Evolutionary conservation across 1,140 invertebrate genomes (phyloP).

Genomic region (Drosophila lacteicornis): DNA sequence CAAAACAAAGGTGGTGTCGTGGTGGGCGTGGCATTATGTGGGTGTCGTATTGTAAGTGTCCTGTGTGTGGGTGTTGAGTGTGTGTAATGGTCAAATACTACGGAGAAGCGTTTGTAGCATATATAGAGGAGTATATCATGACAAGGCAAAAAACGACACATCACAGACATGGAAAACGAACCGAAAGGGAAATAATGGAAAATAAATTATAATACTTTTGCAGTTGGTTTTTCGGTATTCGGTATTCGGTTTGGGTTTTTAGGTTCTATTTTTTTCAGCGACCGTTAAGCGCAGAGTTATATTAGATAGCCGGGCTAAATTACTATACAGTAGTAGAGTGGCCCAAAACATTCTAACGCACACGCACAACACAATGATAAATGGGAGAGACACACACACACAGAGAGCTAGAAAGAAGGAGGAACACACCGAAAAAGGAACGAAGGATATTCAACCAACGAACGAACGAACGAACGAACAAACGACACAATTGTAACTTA

Average conservation of each 20-base stretch:
- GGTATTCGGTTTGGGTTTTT: conserved; percentile 53
- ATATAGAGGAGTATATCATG: conserved; percentile 67
- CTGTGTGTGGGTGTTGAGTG: conserved; percentile 24
- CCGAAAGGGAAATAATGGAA: conserved; percentile 50
- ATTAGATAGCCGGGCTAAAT: conserved; percentile 59
- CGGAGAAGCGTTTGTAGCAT: conserved; percentile 64
- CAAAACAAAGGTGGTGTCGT: conserved; percentile 65
- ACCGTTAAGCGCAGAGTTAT: conserved; percentile 51
- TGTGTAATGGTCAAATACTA: conserved; percentile 56
- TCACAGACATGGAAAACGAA: conserved; percentile 61
- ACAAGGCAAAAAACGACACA: conserved; percentile 76
- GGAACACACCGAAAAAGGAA: conserved; percentile 58
- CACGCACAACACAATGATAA: conserved; percentile 66
- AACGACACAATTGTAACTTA: conserved; percentile 66
- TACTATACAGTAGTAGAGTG: conserved; percentile 40
- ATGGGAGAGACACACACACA: conserved; percentile 63
- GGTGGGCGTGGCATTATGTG: conserved; percentile 45
- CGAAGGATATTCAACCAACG: conserved; percentile 45
- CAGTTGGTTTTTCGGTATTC: conserved; percentile 51
- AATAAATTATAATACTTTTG: conserved; percentile 74
- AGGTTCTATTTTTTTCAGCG: conserved; percentile 34
- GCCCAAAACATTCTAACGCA: conserved; percentile 43
- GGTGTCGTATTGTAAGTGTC: conserved; percentile 14
- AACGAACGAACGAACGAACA: conserved; percentile 38
- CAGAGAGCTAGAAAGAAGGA: conserved; percentile 53